Base-by-base conservation (phyloP, 2,888 invertebrate species). In the Operophtera brumata region DNA sequence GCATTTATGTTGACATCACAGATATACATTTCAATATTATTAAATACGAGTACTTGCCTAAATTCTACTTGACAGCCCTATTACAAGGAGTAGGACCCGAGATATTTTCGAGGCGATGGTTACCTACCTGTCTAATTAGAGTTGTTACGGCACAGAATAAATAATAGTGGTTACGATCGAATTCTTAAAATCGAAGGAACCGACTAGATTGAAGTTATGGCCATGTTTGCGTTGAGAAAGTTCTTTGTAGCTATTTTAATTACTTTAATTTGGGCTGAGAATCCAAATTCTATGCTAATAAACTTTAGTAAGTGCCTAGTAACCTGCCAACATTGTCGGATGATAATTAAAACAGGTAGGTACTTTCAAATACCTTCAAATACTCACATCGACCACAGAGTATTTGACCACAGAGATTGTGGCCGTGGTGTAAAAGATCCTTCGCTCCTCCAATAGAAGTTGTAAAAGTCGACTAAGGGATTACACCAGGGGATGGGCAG, bases 81-180 rank as follows among this genome's bases (percentile, higher is more conserved):
- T 62, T 62, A 36, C 2, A 32, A 60, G 66, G 66, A 76, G 78
- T 77, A 78, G n/a, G n/a, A 64, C 77, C n/a, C n/a, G n/a, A n/a
- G 64, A 75, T 78, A 78, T 75, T 73, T 78, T 59, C 70, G 66
- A 70, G 64, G 59, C 65, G 78, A 78, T 78, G 71, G 64, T 71
- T 72, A 77, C 20, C 20, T 20, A 20, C 4, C n/a, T n/a, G n/a
- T 78, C 79, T 76, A 71, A 76, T 78, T 73, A 71, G 71, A 76
- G 62, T 63, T 66, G 59, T 72, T 70, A 71, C 73, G 74, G 66
- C n/a, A n/a, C n/a, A n/a, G n/a, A n/a, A n/a, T n/a, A n/a, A 71
- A 76, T 78, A 73, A 71, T 70, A 76, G 62, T 63, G 65, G 59
- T 72, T 70, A 71, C 73, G 74, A 65, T 74, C 61, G 66, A 66